A percentile compares a stretch with the other conserved stretches of the same genome.
These are phyloP conservation scores for Pseudorasbora parva DNA, from an alignment of 2,113 vertebrate genomes.

Conservation along the genomic window DNA sequence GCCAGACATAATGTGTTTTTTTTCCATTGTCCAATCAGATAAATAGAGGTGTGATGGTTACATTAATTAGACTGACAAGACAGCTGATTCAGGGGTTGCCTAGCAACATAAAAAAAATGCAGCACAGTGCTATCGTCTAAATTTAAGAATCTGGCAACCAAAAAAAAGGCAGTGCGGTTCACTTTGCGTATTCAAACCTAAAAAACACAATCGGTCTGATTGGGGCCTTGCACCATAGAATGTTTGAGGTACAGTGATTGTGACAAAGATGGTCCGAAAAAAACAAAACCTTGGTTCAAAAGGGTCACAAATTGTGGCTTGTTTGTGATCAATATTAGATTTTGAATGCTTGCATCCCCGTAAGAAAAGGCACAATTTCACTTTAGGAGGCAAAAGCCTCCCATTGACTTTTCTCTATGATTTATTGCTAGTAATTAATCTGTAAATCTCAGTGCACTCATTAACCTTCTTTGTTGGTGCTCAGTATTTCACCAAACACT, in stretches of 20 bases:
- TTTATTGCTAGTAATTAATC: constrained; percentile 1
- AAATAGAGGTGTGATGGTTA: no score
- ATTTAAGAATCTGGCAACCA: no score
- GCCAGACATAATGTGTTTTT: no score
- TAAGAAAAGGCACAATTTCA: not conserved
- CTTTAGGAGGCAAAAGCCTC: not conserved
- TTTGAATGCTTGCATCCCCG: not conserved
- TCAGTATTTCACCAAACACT: not conserved
- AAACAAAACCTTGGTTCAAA: not conserved
- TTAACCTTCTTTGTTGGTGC: not conserved
- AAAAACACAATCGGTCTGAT: no score
- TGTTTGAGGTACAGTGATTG: not conserved
- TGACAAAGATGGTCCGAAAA: not conserved
- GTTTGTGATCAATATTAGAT: not conserved
- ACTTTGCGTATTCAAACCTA: no score
- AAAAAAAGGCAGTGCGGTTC: no score
- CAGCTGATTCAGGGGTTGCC: no score
- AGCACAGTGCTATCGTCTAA: no score
- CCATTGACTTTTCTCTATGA: not conserved
- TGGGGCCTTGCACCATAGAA: no score
- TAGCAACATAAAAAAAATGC: no score
- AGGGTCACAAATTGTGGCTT: not conserved
- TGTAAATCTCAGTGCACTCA: not conserved
- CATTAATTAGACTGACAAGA: no score
- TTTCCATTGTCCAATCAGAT: no score